Evolutionary conservation across 2,888 invertebrate species (phyloP).

Genomic region (Apodemia hepburni): DNA sequence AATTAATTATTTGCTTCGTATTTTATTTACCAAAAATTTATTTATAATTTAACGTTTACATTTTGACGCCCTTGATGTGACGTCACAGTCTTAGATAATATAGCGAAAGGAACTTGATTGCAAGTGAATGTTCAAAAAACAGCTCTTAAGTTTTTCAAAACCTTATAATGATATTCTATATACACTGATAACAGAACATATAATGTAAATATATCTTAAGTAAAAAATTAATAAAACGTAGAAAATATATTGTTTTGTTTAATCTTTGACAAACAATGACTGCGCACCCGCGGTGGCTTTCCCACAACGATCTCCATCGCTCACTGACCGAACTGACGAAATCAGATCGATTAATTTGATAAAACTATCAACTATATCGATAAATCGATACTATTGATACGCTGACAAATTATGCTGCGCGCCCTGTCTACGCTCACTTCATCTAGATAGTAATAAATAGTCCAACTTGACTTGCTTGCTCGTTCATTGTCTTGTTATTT

Average conservation of each 20-base stretch:
- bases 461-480: not conserved
- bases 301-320: constrained; percentile 71
- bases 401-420: constrained; percentile 74
- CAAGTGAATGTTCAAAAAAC: too few relatives aligned
- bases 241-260: constrained; percentile 21
- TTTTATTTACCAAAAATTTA: too few relatives aligned
- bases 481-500: not conserved
- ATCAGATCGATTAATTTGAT: constrained; percentile 78
- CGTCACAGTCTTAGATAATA: too few relatives aligned
- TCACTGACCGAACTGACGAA: constrained; percentile 71
- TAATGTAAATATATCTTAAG: too few relatives aligned
- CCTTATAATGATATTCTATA: too few relatives aligned
- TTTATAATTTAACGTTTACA: too few relatives aligned
- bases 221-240: too few relatives aligned
- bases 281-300: constrained; percentile 69
- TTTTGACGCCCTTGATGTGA: too few relatives aligned
- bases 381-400: constrained; percentile 57
- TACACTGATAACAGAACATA: too few relatives aligned
- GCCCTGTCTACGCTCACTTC: constrained; percentile 49
- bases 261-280: constrained; percentile 58
- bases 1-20: too few relatives aligned
- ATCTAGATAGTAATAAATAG: constrained; percentile 22
- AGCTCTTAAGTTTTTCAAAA: too few relatives aligned
- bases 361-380: constrained; percentile 63
- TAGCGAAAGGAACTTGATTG: too few relatives aligned